Evolutionary conservation across 2,113 vertebrate species (phyloP), one percentile per base, ranked within the genome.

Genomic region (Gracilinanus agilis): DNA sequence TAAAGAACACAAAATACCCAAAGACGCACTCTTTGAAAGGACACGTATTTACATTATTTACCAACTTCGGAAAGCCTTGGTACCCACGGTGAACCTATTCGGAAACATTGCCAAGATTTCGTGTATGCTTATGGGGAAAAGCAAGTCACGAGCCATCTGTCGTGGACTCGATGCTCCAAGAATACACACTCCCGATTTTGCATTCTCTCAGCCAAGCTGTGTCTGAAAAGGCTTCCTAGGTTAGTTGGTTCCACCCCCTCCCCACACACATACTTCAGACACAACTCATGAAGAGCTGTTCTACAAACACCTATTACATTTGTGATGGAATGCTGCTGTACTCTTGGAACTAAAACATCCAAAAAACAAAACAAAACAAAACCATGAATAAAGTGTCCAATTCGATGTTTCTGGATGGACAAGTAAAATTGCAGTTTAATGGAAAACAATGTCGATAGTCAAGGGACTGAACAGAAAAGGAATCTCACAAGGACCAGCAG

Each of bases 1-100:
- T 98, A 98, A 98, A 98, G 98, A 98, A 97, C 98, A 98, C 67
- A 83, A 83, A 83, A 83, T 83, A 83, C 67, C 67, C 67, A 83
- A 83, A 83, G 67, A 98, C 98, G 98, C 98, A 98, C 97, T 97
- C 97, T 98, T 98, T 98, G 97, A 98, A 98, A 98, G 98, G 98
- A 98, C 98, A 98, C 97, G 97, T 98, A 99, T 98, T 99, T 99
- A 98, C 98, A 99, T 98, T 98, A 98, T 98, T 98, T 98, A 98
- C 97, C 98, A 98, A 98, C 97, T 98, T 98, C 98, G 96, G 97
- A 98, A 98, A 98, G 97, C 97, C 98, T 98, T 97, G 98, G 97
- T 98, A 98, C 97, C 97, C 98, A 98, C 97, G 96, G 95, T 96
- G 98, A 97, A 98, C 96, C 98, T 91, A 94, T 97, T 98, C 97